These are phyloP conservation scores for Lanistes nyassanus DNA, from an alignment of 1,140 invertebrate species.

Conservation along the genomic window DNA sequence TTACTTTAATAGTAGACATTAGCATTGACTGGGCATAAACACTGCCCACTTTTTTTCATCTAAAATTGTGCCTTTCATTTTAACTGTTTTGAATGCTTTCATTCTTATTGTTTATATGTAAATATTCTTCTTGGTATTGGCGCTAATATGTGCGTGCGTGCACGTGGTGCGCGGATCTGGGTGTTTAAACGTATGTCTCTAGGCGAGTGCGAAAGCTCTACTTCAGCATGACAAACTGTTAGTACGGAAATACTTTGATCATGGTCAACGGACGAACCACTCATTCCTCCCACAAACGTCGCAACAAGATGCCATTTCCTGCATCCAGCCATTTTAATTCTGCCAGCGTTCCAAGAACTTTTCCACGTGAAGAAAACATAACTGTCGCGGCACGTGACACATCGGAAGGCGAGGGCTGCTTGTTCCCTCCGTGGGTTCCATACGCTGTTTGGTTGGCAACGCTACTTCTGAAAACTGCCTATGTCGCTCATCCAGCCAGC, in stretches of 20 bases:
- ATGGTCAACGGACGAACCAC: no score
- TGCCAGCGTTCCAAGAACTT: not conserved
- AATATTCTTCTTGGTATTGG: not conserved
- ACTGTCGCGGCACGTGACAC: not conserved
- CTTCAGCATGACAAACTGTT: not conserved
- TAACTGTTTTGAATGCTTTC: not conserved
- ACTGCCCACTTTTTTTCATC: no score
- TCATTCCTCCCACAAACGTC: no score
- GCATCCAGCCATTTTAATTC: not conserved
- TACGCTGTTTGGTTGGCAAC: no score
- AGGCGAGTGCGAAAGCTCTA: not conserved
- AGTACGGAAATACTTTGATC: no score
- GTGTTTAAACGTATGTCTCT: not conserved
- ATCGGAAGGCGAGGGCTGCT: no score
- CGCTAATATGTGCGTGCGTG: not conserved
- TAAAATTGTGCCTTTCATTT: not conserved
- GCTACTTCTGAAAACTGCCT: not conserved
- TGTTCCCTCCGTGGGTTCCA: no score
- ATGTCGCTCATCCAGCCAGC: conserved; percentile 40
- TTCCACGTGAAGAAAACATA: not conserved
- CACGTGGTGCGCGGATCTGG: not conserved
- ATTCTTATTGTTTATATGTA: not conserved
- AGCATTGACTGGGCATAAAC: no score
- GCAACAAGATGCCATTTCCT: no score
- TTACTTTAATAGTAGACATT: no score